Percentiles rank a stretch among this genome's conserved stretches.
phyloP scores from a whole-genome alignment of 2,797 vertebrate genomes.

The Acipenser ruthenus region DNA sequence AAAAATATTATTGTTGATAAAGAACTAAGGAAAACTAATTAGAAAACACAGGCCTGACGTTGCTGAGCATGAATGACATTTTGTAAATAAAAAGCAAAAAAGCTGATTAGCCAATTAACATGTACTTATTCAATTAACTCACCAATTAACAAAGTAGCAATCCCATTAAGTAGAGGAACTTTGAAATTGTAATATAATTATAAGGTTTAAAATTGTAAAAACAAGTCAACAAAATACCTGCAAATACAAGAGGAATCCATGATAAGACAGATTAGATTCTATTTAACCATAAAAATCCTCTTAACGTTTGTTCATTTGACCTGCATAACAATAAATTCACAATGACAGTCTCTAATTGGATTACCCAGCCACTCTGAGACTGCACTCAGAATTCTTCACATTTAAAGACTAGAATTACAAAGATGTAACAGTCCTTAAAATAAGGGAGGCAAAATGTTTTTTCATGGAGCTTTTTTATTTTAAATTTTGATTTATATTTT shows the following conservation, averaged over 20 bases:
- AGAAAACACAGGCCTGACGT: too few species aligned
- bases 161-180: too few species aligned
- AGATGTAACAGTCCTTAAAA: constrained; percentile 9
- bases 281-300: not conserved
- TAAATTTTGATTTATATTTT: not conserved
- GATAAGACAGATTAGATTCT: not conserved
- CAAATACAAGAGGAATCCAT: not conserved
- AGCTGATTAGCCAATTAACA: too few species aligned
- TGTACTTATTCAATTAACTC: too few species aligned
- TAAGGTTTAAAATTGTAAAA: too few species aligned
- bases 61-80: too few species aligned
- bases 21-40: too few species aligned
- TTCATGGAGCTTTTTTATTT: constrained; percentile 7
- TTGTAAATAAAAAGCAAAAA: too few species aligned
- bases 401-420: constrained; percentile 13
- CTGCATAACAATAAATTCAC: constrained; percentile 11
- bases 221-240: not conserved
- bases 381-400: not conserved
- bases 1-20: too few species aligned
- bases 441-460: not conserved
- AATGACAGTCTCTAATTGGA: constrained; percentile 17
- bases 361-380: constrained; percentile 7
- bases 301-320: constrained; percentile 1
- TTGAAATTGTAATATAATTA: too few species aligned
- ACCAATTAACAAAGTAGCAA: too few species aligned